Conservation (phyloP, 2,888 invertebrate genomes). For the Agriopis aurantiaria region DNA sequence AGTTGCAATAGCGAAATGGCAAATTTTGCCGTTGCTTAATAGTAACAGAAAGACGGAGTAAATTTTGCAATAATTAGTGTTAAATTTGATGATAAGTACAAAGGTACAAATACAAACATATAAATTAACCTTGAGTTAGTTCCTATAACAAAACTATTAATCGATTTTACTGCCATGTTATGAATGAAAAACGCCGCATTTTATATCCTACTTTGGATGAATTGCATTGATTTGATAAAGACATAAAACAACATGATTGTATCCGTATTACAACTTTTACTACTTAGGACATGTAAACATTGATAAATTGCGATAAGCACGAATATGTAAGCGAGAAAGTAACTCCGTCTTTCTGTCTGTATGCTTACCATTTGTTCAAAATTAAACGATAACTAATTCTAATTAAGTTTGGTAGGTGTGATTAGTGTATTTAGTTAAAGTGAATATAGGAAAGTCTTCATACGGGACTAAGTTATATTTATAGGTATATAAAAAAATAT, state of each 20-base stretch:
- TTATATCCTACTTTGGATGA: conserved; percentile 1
- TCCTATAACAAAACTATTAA: background rate
- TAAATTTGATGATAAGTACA: too few relatives aligned
- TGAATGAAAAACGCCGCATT: background rate
- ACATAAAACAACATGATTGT: background rate
- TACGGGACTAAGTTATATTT: too few relatives aligned
- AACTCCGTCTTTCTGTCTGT: background rate
- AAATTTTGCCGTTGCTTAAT: too few relatives aligned
- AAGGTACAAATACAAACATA: background rate
- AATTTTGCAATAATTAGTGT: too few relatives aligned
- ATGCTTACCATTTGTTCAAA: background rate
- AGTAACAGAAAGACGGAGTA: too few relatives aligned
- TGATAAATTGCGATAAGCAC: conserved; percentile 3
- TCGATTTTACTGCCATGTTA: background rate
- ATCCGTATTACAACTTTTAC: background rate
- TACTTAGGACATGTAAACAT: conserved; percentile 5
- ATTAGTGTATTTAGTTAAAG: too few relatives aligned
- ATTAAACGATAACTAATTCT: too few relatives aligned
- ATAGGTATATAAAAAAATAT: too few relatives aligned
- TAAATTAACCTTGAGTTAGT: background rate
- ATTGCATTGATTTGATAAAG: conserved; percentile 12
- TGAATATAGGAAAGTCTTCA: too few relatives aligned
- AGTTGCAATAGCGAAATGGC: background rate
- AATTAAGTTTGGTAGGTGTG: too few relatives aligned
- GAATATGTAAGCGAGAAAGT: background rate